phyloP scores from a whole-genome alignment of 1,140 invertebrate genomes.

The Trachymyrmex septentrionalis region DNA sequence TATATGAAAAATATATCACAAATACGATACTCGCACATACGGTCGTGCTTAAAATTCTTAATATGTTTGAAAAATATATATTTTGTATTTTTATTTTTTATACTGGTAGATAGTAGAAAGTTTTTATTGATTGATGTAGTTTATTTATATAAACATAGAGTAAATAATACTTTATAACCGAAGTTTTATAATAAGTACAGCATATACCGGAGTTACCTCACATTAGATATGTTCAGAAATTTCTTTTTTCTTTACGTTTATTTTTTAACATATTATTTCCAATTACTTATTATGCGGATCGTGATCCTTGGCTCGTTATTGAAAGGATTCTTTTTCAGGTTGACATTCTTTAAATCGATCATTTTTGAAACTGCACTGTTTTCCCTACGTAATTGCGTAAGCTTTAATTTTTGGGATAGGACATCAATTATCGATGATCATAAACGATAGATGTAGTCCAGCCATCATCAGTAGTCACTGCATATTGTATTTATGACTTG shows the following conservation, averaged over 20 bases:
- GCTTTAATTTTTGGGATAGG: not conserved
- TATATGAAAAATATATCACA: too few relatives aligned
- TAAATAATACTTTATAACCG: too few relatives aligned
- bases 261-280: not conserved
- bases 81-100: too few relatives aligned
- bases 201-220: too few relatives aligned
- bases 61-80: too few relatives aligned
- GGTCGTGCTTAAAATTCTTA: too few relatives aligned
- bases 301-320: not conserved
- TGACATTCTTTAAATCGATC: not conserved
- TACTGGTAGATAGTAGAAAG: too few relatives aligned
- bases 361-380: slow-evolving; percentile 10
- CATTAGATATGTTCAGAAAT: not conserved
- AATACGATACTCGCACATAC: too few relatives aligned
- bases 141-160: too few relatives aligned
- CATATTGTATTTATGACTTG: slow-evolving; percentile 57
- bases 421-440: slow-evolving; percentile 59
- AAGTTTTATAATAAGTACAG: too few relatives aligned
- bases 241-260: not conserved
- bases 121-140: too few relatives aligned
- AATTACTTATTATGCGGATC: not conserved
- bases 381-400: slow-evolving; percentile 23
- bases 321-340: not conserved
- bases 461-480: slow-evolving; percentile 20
- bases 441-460: slow-evolving; percentile 55